These are phyloP conservation scores for Cygnus atratus DNA, from an alignment of 2,113 vertebrate species.

Conservation along the genomic window DNA sequence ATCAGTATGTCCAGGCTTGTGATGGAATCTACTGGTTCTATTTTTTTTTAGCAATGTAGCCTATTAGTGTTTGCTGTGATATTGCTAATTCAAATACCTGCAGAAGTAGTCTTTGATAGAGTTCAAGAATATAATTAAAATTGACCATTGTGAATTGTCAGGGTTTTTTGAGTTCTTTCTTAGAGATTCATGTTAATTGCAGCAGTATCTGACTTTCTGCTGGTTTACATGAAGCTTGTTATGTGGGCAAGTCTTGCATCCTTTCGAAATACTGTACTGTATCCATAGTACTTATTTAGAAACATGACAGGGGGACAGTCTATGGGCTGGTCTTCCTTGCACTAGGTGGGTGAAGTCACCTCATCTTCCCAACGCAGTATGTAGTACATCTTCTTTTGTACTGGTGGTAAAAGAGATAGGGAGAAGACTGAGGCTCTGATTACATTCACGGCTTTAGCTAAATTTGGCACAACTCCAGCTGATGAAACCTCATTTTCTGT, in stretches of 20 bases:
- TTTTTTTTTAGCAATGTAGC: neutral
- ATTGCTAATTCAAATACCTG: neutral
- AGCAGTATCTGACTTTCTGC: neutral
- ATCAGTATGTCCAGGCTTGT: neutral
- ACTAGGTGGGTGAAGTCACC: neutral
- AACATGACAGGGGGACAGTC: neutral
- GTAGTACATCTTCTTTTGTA: neutral
- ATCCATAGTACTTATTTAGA: neutral
- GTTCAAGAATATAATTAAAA: neutral
- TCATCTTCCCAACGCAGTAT: neutral
- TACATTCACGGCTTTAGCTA: neutral
- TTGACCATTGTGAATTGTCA: neutral
- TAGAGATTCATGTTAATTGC: neutral
- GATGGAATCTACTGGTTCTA: neutral
- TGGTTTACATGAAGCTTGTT: neutral
- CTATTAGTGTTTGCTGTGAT: neutral
- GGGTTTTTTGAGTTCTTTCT: neutral
- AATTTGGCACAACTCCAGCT: neutral
- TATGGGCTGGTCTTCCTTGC: neutral
- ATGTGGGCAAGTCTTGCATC: rapidly evolving
- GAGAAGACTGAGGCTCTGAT: neutral
- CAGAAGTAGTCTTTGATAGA: neutral
- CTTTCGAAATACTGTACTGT: neutral
- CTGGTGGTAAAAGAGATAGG: neutral
- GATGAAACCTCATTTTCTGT: neutral